These are phyloP conservation scores for Lasioglossum albipes DNA, from an alignment of 1,140 invertebrate genomes.

Conservation along the genomic window DNA sequence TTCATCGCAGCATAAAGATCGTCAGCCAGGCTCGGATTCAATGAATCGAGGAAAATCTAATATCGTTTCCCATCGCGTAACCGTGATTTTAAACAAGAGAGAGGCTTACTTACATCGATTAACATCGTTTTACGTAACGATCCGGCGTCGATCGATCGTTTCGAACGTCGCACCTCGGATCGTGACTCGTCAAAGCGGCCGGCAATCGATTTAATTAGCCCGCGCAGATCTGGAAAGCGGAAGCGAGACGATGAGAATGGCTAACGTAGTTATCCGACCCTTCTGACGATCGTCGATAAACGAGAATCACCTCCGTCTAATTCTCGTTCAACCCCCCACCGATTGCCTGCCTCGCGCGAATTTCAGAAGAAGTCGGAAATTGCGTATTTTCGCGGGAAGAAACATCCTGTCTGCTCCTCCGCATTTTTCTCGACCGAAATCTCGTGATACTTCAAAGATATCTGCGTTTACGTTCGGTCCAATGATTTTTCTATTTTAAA, in stretches of 20 bases:
- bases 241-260: not conserved
- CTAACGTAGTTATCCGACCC: conserved; percentile 1
- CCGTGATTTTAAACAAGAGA: not conserved
- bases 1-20: not conserved
- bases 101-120: not conserved
- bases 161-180: not conserved
- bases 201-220: conserved; percentile 2
- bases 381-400: not conserved
- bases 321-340: not conserved
- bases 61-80: not conserved
- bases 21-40: not conserved
- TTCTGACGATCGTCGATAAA: conserved; percentile 4
- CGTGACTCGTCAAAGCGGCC: not conserved
- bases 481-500: not conserved
- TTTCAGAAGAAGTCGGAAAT: conserved; percentile 2
- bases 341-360: not conserved
- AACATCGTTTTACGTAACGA: not conserved
- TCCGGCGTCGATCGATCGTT: not conserved
- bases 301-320: conserved; percentile 3
- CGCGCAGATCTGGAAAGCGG: not conserved
- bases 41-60: not conserved
- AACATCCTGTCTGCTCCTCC: not conserved
- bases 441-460: not conserved
- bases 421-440: not conserved
- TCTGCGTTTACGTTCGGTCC: not conserved